Base-by-base conservation (phyloP, 2,797 vertebrate species). In the Anniella stebbinsi region DNA sequence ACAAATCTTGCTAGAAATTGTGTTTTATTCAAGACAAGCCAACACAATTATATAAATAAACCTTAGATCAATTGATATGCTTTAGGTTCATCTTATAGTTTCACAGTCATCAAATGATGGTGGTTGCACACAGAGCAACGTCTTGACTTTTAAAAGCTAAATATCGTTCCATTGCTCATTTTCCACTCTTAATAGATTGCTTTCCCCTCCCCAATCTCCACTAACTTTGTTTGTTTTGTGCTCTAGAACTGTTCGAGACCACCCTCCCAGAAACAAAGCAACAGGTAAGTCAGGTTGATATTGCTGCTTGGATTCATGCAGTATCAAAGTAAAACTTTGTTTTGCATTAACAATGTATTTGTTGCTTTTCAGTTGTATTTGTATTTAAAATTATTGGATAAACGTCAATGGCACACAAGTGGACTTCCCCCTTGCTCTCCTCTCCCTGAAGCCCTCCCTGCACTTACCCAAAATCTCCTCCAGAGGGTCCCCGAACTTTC, bases 221-320 rank as follows among this genome's bases (percentile, higher is more conserved):
- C 1, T 15, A 80, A 6, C 82, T 87, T 80, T 88, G 36, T 0
- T 33, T 51, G 94, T 91, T 94, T 90, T 95, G 72, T 92, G 17
- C 95, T 96, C 91, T 92, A 97, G 97, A 93, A 95, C 91, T 89
- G 48, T 36, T 45, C 91, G 94, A 94, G 94, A 96, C n/a, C 95
- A 95, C 28, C 67, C 80, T 87, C 67, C 92, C 1, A 95, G 91
- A 94, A 96, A 66, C 66, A 95, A 85, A 92, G 90, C 57, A 76
- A 23, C 80, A 88, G 96, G 97, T 97, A 95, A 87, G 96, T 96
- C 45, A 92, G 66, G 38, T 81, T 92, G 3, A 2, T 87, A 18
- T 77, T 91, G 21, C 51, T 33, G n/a, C 66, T 81, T 87, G 81
- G 78, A 10, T 3, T 76, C 3, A 0, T 81, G 17, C 70, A 93